Percentiles rank a stretch among this genome's conserved stretches.
Conservation (phyloP, 1,140 invertebrate species). For the Anadara kagoshimensis region DNA sequence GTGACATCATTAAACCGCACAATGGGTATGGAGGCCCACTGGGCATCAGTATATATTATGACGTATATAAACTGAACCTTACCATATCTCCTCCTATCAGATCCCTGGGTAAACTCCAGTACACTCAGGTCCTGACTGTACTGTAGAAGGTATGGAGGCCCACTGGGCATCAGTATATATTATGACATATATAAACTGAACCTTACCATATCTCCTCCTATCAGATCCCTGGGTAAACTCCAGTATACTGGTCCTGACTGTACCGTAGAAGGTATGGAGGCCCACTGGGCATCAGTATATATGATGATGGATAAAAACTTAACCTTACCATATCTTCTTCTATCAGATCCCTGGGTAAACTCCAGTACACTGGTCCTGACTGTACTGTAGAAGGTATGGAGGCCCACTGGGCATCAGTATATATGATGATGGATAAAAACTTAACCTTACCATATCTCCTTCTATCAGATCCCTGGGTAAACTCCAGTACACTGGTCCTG, state of each 20-base stretch:
- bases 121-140: conserved; percentile 85
- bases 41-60: too few relatives aligned
- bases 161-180: too few relatives aligned
- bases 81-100: conserved; percentile 93
- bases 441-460: conserved; percentile 84
- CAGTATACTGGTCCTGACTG: conserved; percentile 89
- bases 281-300: conserved; percentile 76
- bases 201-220: conserved; percentile 87
- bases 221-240: conserved; percentile 86
- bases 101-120: conserved; percentile 87
- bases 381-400: conserved; percentile 80
- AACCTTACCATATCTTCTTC: conserved; percentile 87
- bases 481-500: conserved; percentile 90
- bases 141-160: too few relatives aligned
- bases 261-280: conserved; percentile 80
- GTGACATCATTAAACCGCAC: too few relatives aligned
- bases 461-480: conserved; percentile 88
- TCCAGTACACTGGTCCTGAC: conserved; percentile 89
- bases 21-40: too few relatives aligned
- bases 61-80: conserved; percentile 49
- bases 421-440: conserved; percentile 1
- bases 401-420: conserved; percentile 77
- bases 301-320: conserved; percentile 3
- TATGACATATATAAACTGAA: too few relatives aligned
- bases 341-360: conserved; percentile 86